Percentiles rank a stretch among this genome's conserved stretches.
Conservation (phyloP, 2,113 vertebrate species). For the Girardinichthys multiradiatus region DNA sequence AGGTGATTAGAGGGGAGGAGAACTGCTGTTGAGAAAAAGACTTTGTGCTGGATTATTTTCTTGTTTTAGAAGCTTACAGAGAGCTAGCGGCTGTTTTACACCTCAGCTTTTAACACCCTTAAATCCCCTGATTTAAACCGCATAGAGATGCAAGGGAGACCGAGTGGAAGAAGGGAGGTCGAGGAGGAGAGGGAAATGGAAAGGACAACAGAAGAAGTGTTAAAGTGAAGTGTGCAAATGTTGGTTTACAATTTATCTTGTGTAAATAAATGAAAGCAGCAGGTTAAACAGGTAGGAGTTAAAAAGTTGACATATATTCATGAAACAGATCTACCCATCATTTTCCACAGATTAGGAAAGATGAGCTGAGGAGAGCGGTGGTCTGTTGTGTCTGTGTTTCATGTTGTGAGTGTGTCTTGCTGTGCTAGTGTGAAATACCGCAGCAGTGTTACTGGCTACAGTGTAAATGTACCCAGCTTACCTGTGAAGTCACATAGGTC, state of each 20-base stretch:
- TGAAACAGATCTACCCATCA: not conserved
- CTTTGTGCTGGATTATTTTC: conserved; percentile 72
- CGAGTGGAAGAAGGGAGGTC: not conserved
- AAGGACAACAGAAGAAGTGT: conserved; percentile 2
- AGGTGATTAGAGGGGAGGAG: conserved; percentile 60
- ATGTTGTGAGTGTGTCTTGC: too few species aligned
- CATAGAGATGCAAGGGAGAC: conserved; percentile 29
- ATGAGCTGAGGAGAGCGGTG: conserved; percentile 2
- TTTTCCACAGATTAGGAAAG: not conserved
- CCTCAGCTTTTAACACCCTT: conserved; percentile 68
- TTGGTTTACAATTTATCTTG: not conserved
- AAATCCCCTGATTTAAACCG: conserved; percentile 69
- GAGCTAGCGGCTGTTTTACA: conserved; percentile 64
- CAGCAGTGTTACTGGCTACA: conserved; percentile 35
- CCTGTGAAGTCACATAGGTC: conserved; percentile 29
- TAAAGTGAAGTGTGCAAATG: conserved; percentile 1
- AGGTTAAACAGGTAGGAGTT: not conserved
- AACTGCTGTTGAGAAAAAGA: conserved; percentile 67
- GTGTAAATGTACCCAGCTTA: too few species aligned
- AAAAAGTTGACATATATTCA: too few species aligned
- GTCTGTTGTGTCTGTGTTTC: not conserved
- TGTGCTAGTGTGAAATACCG: conserved; percentile 32
- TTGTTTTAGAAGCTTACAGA: conserved; percentile 66
- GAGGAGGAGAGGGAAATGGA: not conserved
- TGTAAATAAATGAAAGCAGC: not conserved